Conservation (phyloP, 2,113 vertebrate species). For the Hippocampus zosterae region DNA sequence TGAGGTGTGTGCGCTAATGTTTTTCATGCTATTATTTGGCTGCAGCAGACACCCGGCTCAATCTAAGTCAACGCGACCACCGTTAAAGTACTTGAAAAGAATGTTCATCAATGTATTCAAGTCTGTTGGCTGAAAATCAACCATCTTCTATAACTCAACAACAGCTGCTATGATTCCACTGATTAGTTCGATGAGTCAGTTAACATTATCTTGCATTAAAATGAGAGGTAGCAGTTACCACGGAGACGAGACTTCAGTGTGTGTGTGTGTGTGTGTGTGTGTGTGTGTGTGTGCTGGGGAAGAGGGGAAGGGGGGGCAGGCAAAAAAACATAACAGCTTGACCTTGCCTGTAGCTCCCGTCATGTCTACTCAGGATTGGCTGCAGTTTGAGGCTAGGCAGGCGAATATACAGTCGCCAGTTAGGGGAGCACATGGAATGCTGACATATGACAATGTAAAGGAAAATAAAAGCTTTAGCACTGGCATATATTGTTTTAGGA, state of each 20-base stretch:
- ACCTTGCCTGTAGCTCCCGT: neutral
- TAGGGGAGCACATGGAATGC: no score
- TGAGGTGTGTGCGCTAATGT: constrained; percentile 23
- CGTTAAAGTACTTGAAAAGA: neutral
- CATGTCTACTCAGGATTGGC: neutral
- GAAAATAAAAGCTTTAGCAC: neutral
- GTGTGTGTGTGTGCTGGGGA: neutral
- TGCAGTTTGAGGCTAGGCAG: neutral
- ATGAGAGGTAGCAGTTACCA: constrained; percentile 13
- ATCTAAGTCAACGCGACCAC: neutral
- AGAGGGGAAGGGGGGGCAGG: neutral
- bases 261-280: neutral
- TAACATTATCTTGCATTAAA: neutral
- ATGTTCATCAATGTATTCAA: neutral
- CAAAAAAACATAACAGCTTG: neutral
- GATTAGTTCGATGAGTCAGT: constrained; percentile 3
- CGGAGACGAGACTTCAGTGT: neutral
- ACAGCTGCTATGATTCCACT: constrained; percentile 2
- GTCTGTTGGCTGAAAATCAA: neutral
- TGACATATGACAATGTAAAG: neutral
- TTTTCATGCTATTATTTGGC: constrained; percentile 16
- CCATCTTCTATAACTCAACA: neutral
- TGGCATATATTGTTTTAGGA: no score
- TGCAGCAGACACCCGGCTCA: constrained; percentile 19
- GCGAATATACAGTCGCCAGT: neutral